Conservation (phyloP, 1,140 invertebrate genomes). For the Metaphire vulgaris region DNA sequence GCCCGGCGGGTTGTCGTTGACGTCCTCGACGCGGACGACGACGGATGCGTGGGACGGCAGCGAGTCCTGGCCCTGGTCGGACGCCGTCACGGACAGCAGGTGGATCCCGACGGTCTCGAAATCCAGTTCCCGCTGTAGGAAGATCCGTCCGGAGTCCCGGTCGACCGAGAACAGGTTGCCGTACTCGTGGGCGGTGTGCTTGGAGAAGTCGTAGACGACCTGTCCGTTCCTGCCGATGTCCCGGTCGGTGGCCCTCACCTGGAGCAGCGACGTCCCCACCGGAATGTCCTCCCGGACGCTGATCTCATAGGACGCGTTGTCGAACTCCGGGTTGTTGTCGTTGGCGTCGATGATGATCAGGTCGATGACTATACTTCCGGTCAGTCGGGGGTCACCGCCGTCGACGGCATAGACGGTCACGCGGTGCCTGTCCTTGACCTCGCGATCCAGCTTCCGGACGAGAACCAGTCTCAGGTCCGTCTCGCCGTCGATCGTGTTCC, state of each 20-base stretch:
- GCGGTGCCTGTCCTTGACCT: conserved; percentile 16
- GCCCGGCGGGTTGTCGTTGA: conserved; percentile 69
- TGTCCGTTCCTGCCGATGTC: conserved; percentile 73
- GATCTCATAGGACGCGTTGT: conserved; percentile 60
- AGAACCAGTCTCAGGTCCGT: conserved; percentile 21
- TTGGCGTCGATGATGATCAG: conserved; percentile 23
- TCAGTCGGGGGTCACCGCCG: conserved; percentile 5
- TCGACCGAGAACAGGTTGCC: conserved; percentile 21
- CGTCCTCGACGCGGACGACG: conserved; percentile 55
- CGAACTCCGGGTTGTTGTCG: conserved; percentile 27
- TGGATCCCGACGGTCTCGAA: conserved; percentile 20
- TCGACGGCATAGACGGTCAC: conserved; percentile 20
- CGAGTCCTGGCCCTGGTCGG: conserved; percentile 23
- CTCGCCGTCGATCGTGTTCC: conserved; percentile 5
- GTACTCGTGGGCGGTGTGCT: conserved; percentile 41
- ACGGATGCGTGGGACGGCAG: conserved; percentile 22
- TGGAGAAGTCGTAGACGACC: conserved; percentile 69
- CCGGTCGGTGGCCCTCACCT: conserved; percentile 66
- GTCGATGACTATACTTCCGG: conserved; percentile 25
- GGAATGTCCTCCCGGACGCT: conserved; percentile 66
- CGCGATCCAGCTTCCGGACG: conserved; percentile 20
- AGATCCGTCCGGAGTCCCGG: conserved; percentile 20
- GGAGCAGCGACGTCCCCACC: conserved; percentile 61
- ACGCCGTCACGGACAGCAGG: conserved; percentile 18
- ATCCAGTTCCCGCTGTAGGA: conserved; percentile 8